A percentile compares a stretch with the other conserved stretches of the same genome.
phyloP scores from a whole-genome alignment of 2,888 invertebrate genomes.

The Orthonevra nobilis region DNA sequence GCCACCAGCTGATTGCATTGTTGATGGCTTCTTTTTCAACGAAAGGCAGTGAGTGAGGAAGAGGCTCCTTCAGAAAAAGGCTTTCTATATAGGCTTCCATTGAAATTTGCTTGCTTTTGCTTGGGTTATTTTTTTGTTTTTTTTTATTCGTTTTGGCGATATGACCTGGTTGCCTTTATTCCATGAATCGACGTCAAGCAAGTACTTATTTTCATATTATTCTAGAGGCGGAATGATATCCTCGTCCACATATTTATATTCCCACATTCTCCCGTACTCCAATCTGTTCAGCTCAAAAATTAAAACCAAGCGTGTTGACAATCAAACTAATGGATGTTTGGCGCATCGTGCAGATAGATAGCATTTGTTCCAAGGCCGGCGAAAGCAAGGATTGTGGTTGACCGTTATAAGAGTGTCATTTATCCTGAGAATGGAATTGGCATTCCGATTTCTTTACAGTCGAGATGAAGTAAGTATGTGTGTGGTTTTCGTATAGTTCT shows the following conservation, averaged over 20 bases:
- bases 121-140: slow-evolving; percentile 16
- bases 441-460: slow-evolving; percentile 36
- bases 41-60: slow-evolving; percentile 11
- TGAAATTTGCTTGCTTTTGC: too few relatives aligned
- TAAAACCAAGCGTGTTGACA: slow-evolving; percentile 63
- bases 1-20: slow-evolving; percentile 68
- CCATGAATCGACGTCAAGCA: slow-evolving; percentile 47
- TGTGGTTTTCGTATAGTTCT: background rate
- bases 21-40: slow-evolving; percentile 44
- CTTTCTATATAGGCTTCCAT: slow-evolving; percentile 53
- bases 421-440: slow-evolving; percentile 3
- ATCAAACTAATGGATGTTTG: slow-evolving; percentile 67
- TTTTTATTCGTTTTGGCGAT: slow-evolving; percentile 21
- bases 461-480: slow-evolving; percentile 17
- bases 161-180: slow-evolving; percentile 59
- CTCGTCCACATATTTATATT: slow-evolving; percentile 17
- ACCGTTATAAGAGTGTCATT: slow-evolving; percentile 36
- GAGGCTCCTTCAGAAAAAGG: slow-evolving; percentile 33
- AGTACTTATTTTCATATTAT: slow-evolving; percentile 36
- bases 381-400: slow-evolving; percentile 30
- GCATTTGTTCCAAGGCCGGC: slow-evolving; percentile 40
- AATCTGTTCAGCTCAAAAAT: slow-evolving; percentile 50
- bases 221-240: slow-evolving; percentile 26
- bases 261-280: slow-evolving; percentile 22
- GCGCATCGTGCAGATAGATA: slow-evolving; percentile 45